Percentiles rank a stretch among this genome's conserved stretches.
Evolutionary conservation across 2,797 vertebrate species (phyloP).

Genomic region (Moxostoma hubbsi): DNA sequence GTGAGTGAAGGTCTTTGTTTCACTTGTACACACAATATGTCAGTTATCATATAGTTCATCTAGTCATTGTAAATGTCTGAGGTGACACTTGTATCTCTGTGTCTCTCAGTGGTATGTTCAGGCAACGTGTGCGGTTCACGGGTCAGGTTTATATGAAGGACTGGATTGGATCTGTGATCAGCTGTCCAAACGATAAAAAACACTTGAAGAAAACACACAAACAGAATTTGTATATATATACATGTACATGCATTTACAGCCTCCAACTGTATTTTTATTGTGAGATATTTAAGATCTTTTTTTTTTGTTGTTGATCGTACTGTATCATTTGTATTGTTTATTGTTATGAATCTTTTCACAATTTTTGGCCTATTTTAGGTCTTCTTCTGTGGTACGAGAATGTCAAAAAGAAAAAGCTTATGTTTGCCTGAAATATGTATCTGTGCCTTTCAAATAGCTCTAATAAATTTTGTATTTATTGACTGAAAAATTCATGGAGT

Average conservation of each 20-base stretch:
- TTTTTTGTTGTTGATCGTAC: not conserved
- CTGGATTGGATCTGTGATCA: slow-evolving; percentile 92
- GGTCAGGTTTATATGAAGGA: slow-evolving; percentile 90
- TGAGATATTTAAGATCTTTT: not conserved
- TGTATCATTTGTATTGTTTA: not conserved
- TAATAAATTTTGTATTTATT: not conserved
- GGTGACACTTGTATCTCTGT: not conserved
- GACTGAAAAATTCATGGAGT: not conserved
- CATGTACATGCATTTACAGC: too few relatives aligned
- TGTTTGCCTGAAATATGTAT: not conserved
- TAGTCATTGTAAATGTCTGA: not conserved
- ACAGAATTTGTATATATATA: too few relatives aligned
- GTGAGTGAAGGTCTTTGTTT: slow-evolving; percentile 13
- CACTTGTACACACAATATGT: too few relatives aligned
- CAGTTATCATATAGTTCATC: too few relatives aligned
- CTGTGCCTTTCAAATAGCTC: not conserved
- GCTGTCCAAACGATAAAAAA: slow-evolving; percentile 80
- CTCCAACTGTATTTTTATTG: not conserved
- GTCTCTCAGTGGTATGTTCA: slow-evolving; percentile 88
- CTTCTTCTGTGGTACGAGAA: not conserved
- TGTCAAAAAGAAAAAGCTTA: too few relatives aligned
- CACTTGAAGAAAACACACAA: not conserved
- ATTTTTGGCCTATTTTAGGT: not conserved
- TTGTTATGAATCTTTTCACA: not conserved
- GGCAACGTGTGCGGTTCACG: slow-evolving; percentile 89